Evolutionary conservation across 2,797 vertebrate genomes (phyloP), one percentile per base, ranked within the genome.

Genomic region (Erpetoichthys calabaricus): DNA sequence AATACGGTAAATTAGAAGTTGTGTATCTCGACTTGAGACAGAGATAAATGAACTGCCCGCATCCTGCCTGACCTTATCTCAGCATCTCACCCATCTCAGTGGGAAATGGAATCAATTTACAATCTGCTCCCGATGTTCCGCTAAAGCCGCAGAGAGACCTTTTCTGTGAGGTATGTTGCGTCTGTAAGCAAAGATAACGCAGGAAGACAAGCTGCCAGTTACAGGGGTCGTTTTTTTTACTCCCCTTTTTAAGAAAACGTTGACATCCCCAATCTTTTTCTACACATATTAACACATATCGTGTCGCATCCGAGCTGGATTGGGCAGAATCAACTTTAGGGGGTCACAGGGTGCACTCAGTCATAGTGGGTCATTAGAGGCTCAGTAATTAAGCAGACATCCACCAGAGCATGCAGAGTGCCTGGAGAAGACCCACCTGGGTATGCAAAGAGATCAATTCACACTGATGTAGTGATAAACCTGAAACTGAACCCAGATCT

Each of bases 21-120:
- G 7, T 54, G 10, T 43, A 42, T 54, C 53, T 54, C 44, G 9
- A 6, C 41, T 54, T 54, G 53, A 54, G 41, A 54, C 53, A 5
- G 41, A 54, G 10, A 54, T 42, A 54, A 54, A 54, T 54, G 53
- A 54, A 42, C 53, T 43, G 44, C 44, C 41, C 53, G 5, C 53
- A 54, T 41, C 9, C 53, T 54, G 53, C 25, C 53, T 54, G 53
- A 54, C 53, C 53, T 54, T 54, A 54, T 54, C 53, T 42, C 53
- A 44, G 53, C 53, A 54, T 54, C 53, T 42, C 10, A 7, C 10
- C 53, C 41, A 8, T 54, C 53, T 54, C 53, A 54, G 53, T 42
- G 53, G 53, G 53, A 54, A 54, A 54, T 42, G 41, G 41, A 54
- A 54, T 54, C 53, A 54, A 54, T 54, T 54, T 54, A 42, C 53